phyloP scores from a whole-genome alignment of 2,113 vertebrate genomes.

The Collichthys lucidus region DNA sequence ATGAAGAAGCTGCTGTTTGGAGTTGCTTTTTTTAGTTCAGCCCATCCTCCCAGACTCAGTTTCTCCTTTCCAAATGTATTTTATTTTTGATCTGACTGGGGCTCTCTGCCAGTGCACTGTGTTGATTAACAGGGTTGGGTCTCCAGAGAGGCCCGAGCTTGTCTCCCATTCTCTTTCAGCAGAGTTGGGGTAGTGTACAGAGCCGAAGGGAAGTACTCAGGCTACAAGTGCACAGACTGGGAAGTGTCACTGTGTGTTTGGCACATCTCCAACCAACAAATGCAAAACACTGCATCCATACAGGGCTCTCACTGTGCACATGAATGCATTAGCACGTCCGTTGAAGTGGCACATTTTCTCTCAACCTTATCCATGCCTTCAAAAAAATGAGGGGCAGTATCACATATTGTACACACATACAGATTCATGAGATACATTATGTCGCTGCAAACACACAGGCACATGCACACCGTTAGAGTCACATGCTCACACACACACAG shows the following conservation, averaged over 20 bases:
- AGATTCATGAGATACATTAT: slow-evolving; percentile 40
- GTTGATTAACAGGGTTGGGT: slow-evolving; percentile 86
- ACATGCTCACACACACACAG: slow-evolving; percentile 38
- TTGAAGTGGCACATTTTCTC: slow-evolving; percentile 27
- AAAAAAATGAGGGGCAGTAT: slow-evolving; percentile 25
- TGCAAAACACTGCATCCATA: slow-evolving; percentile 55
- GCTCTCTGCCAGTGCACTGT: slow-evolving; percentile 80
- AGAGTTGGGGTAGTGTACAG: slow-evolving; percentile 59
- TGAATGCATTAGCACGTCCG: slow-evolving; percentile 52
- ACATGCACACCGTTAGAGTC: slow-evolving; percentile 29
- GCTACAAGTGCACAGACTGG: slow-evolving; percentile 64
- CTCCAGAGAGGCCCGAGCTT: slow-evolving; percentile 77
- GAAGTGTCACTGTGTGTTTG: slow-evolving; percentile 69
- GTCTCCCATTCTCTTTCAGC: slow-evolving; percentile 87
- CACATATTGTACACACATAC: slow-evolving; percentile 10
- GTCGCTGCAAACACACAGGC: slow-evolving; percentile 6
- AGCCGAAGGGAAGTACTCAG: slow-evolving; percentile 62
- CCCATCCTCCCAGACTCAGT: slow-evolving; percentile 66
- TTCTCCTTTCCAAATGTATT: slow-evolving; percentile 78
- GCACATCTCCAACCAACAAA: slow-evolving; percentile 51
- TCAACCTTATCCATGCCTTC: slow-evolving; percentile 17
- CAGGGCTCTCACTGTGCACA: slow-evolving; percentile 35
- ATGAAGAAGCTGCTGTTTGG: slow-evolving; percentile 57
- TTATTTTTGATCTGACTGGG: slow-evolving; percentile 83
- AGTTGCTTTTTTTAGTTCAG: slow-evolving; percentile 61